These are phyloP conservation scores for Coregonus suidteri DNA, from an alignment of 2,797 vertebrate genomes.

Conservation along the genomic window DNA sequence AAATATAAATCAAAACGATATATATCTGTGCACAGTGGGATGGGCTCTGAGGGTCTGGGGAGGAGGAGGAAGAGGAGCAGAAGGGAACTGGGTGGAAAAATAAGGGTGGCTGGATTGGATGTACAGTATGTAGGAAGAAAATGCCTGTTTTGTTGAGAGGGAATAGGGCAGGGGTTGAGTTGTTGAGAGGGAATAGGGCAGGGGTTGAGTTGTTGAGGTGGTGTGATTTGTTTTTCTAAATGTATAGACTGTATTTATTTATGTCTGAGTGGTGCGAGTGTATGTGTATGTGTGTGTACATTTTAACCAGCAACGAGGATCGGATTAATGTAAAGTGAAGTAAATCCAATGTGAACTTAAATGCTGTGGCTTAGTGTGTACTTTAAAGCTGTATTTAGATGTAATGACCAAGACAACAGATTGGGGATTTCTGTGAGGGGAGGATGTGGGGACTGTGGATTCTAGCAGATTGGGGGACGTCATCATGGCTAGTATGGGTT, in stretches of 20 bases:
- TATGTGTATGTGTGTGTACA: conserved; percentile 36
- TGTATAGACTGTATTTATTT: conserved; percentile 38
- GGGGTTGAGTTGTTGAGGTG: conserved; percentile 44
- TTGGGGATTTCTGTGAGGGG: conserved; percentile 35
- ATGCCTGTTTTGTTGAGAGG: conserved; percentile 1
- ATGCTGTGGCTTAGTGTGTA: conserved; percentile 54
- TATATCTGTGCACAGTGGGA: too few species aligned
- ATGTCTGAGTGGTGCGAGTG: conserved; percentile 5
- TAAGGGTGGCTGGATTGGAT: background rate
- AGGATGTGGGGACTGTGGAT: conserved; percentile 55
- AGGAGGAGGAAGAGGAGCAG: too few species aligned
- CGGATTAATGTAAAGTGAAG: conserved; percentile 43
- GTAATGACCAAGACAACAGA: conserved; percentile 56
- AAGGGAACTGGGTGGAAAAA: too few species aligned
- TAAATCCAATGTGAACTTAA: conserved; percentile 60
- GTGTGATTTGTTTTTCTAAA: conserved; percentile 51
- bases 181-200: conserved; percentile 15
- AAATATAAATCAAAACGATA: too few species aligned
- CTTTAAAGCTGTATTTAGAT: conserved; percentile 50
- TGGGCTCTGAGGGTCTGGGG: too few species aligned
- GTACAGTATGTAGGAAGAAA: background rate
- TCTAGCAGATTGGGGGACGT: conserved; percentile 21
- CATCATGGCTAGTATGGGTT: conserved; percentile 18
- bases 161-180: conserved; percentile 19
- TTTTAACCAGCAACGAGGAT: conserved; percentile 28